These are phyloP conservation scores for Phyllotreta cruciferae DNA, from an alignment of 2,888 invertebrate genomes.

Conservation along the genomic window DNA sequence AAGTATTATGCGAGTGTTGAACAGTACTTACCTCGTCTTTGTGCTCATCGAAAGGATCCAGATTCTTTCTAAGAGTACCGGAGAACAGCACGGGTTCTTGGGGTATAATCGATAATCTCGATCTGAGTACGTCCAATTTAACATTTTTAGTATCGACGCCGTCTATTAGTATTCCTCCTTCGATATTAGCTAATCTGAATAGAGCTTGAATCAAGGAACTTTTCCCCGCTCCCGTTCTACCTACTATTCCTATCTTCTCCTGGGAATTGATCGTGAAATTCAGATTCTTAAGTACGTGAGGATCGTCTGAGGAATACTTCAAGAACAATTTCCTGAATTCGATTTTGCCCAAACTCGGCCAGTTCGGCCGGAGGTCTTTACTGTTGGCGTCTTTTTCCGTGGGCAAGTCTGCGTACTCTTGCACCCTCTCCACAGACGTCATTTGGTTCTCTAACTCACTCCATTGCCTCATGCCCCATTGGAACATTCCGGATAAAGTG, in stretches of 20 bases:
- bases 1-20: background rate
- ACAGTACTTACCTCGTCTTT: constrained; percentile 67
- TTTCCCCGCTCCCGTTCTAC: constrained; percentile 84
- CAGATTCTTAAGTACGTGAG: constrained; percentile 76
- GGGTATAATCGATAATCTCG: constrained; percentile 83
- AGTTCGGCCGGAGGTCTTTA: constrained; percentile 71
- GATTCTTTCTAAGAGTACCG: constrained; percentile 84
- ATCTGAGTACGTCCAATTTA: constrained; percentile 77
- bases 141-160: constrained; percentile 72
- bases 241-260: constrained; percentile 80
- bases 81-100: constrained; percentile 87
- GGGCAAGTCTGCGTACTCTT: constrained; percentile 78
- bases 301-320: constrained; percentile 73
- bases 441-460: constrained; percentile 86
- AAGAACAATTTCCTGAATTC: constrained; percentile 73
- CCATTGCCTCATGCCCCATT: constrained; percentile 78
- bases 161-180: constrained; percentile 84
- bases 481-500: constrained; percentile 72
- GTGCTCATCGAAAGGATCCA: constrained; percentile 87
- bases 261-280: constrained; percentile 70
- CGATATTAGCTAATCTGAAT: constrained; percentile 79
- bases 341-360: constrained; percentile 76
- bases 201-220: constrained; percentile 77
- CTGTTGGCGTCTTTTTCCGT: constrained; percentile 68
- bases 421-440: constrained; percentile 86